Evolutionary conservation across 2,888 invertebrate species (phyloP).

Genomic region (Mythimna ferrago): DNA sequence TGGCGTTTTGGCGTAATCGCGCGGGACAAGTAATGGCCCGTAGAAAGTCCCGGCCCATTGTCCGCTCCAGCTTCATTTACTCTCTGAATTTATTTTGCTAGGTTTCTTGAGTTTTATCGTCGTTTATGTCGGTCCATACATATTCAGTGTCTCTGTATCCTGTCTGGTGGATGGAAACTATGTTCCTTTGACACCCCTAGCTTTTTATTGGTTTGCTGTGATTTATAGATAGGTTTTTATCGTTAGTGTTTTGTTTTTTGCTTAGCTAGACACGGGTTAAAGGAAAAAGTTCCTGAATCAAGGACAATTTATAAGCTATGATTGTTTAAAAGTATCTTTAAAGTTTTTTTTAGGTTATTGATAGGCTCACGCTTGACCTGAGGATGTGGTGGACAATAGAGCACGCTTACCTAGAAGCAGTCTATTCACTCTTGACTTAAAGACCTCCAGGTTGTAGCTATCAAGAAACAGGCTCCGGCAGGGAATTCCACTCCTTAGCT

Average conservation of each 20-base stretch:
- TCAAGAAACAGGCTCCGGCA: too few relatives aligned
- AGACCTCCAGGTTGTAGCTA: too few relatives aligned
- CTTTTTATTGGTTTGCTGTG: slow-evolving; percentile 61
- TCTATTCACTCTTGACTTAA: too few relatives aligned
- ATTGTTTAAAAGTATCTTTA: too few relatives aligned
- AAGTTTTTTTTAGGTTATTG: too few relatives aligned
- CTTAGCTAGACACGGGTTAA: too few relatives aligned
- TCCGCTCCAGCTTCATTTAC: slow-evolving; percentile 83
- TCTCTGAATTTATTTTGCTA: slow-evolving; percentile 80
- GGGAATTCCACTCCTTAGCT: too few relatives aligned
- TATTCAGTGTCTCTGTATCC: slow-evolving; percentile 81
- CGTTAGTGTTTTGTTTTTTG: slow-evolving; percentile 25
- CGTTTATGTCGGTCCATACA: slow-evolving; percentile 78
- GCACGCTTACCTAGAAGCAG: too few relatives aligned
- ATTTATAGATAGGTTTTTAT: slow-evolving; percentile 49
- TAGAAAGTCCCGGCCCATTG: slow-evolving; percentile 80
- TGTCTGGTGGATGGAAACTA: slow-evolving; percentile 73
- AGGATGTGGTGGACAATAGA: too few relatives aligned
- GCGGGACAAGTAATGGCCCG: slow-evolving; percentile 84
- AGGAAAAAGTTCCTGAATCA: too few relatives aligned
- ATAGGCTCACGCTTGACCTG: too few relatives aligned
- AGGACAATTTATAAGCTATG: too few relatives aligned
- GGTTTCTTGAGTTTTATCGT: slow-evolving; percentile 82
- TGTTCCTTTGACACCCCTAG: slow-evolving; percentile 70
- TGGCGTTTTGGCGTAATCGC: slow-evolving; percentile 81